These are phyloP conservation scores for Ceyx melanurus DNA, from an alignment of 2,113 vertebrate species.

Conservation along the genomic window DNA sequence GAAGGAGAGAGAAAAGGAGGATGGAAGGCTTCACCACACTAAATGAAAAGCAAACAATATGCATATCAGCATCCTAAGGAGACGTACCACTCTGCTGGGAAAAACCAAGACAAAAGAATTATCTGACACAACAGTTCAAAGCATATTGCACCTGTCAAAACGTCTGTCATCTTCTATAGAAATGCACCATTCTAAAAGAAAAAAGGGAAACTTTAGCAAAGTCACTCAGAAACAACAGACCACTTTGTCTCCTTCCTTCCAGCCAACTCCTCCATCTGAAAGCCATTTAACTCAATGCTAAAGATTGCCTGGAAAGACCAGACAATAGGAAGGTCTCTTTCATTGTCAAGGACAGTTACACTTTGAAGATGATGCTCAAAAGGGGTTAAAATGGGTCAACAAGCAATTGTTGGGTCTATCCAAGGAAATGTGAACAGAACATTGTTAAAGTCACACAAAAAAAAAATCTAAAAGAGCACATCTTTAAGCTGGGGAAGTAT, in stretches of 20 bases:
- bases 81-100: constrained; percentile 79
- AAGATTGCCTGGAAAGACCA: constrained; percentile 82
- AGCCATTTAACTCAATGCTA: constrained; percentile 82
- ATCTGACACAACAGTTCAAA: constrained; percentile 93
- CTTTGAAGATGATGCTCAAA: constrained; percentile 89
- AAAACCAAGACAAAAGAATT: constrained; percentile 87
- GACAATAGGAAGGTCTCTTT: constrained; percentile 85
- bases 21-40: constrained; percentile 72
- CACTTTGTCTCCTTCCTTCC: constrained; percentile 84
- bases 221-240: constrained; percentile 84
- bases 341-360: constrained; percentile 94
- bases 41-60: constrained; percentile 80
- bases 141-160: constrained; percentile 95
- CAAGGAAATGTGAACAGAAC: constrained; percentile 78
- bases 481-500: constrained; percentile 68
- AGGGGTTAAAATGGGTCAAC: constrained; percentile 88
- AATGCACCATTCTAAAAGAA: constrained; percentile 78
- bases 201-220: constrained; percentile 81
- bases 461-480: constrained; percentile 74
- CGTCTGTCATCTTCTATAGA: constrained; percentile 86
- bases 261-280: constrained; percentile 82
- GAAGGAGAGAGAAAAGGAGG: constrained; percentile 44
- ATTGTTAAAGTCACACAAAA: constrained; percentile 75
- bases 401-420: constrained; percentile 80
- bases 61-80: constrained; percentile 78